phyloP scores from a whole-genome alignment of 2,113 vertebrate species.

The Pyxicephalus adspersus region DNA sequence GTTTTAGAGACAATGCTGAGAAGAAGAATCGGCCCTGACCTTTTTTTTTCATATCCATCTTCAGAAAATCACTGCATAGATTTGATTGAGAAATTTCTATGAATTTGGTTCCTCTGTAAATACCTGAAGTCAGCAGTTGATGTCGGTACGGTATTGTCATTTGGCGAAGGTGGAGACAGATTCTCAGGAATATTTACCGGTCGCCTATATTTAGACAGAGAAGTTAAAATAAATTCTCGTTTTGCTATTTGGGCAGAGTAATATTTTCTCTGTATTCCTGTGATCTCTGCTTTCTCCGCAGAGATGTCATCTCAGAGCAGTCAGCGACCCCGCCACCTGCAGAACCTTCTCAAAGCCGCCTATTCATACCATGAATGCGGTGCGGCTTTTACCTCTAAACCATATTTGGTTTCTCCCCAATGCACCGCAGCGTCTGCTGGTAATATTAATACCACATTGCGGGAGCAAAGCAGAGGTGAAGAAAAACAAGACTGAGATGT shows the following conservation, averaged over 20 bases:
- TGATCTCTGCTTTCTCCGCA: not conserved
- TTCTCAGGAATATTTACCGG: not conserved
- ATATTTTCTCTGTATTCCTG: slow-evolving; percentile 11
- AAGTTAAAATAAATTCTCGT: slow-evolving; percentile 19
- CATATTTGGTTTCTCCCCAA: slow-evolving; percentile 25
- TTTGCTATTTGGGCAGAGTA: not conserved
- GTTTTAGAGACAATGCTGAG: no score
- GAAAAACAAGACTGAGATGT: not conserved
- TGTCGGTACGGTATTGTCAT: no score
- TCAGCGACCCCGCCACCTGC: slow-evolving; percentile 13
- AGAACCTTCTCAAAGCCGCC: slow-evolving; percentile 26
- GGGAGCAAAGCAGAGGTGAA: not conserved
- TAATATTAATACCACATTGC: slow-evolving; percentile 23
- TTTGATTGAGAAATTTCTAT: no score
- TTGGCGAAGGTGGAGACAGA: not conserved
- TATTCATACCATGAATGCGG: slow-evolving; percentile 6
- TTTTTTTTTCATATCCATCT: no score
- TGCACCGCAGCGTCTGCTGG: not conserved
- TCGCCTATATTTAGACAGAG: slow-evolving; percentile 15
- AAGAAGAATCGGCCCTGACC: no score
- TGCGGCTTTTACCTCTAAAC: not conserved
- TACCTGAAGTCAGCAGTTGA: no score
- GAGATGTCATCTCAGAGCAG: slow-evolving; percentile 19
- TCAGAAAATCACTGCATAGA: no score
- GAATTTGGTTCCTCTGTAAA: no score